Base-by-base conservation (phyloP, 1,140 invertebrate genomes). In the Homalodisca vitripennis region DNA sequence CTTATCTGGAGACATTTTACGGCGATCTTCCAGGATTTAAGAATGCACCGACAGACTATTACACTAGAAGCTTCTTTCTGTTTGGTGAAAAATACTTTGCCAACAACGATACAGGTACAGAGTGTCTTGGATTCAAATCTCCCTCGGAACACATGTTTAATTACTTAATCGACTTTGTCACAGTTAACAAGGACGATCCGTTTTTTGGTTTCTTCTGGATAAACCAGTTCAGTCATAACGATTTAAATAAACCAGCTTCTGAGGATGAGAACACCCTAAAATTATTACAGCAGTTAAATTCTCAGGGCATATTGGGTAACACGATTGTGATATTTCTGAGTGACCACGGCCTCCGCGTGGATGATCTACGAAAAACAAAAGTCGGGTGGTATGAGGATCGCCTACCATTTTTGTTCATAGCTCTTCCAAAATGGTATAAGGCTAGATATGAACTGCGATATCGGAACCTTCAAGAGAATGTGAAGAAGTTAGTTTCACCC, bases 271-370 rank as follows among this genome's bases (percentile, higher is more conserved):
- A 81, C 31, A 83, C 89, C 68, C 73, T 81, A 12, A 70, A 77
- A 0, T 87, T 88, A 74, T 80, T 93, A 20, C 77, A 83, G 66
- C 77, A 81, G 1, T 74, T 92, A 29, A 81, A 87, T n/a, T 74
- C 80, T 0, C 79, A 81, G 13, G 84, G 86, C 0, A 82, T 85
- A 13, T 78, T 90, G 71, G 84, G 92, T 46, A 84, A 88, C 48
- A 88, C 87, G 0, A 80, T 90, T 73, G 77, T 98, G 0, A 82
- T 98, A 29, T 85, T 97, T n/a, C 83, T 95, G 72, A 96, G 94
- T 75, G 97, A 98, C 79, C 97, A 98, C 78, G 96, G 97, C 0
- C 89, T 95, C 75, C 79, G 97, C 31, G 97, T 92, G 82, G 95
- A 95, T 1, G 81, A 82, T 1, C 88, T 94, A 20, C 78, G 92